phyloP scores from a whole-genome alignment of 2,888 invertebrate species.

The Candidula unifasciata region DNA sequence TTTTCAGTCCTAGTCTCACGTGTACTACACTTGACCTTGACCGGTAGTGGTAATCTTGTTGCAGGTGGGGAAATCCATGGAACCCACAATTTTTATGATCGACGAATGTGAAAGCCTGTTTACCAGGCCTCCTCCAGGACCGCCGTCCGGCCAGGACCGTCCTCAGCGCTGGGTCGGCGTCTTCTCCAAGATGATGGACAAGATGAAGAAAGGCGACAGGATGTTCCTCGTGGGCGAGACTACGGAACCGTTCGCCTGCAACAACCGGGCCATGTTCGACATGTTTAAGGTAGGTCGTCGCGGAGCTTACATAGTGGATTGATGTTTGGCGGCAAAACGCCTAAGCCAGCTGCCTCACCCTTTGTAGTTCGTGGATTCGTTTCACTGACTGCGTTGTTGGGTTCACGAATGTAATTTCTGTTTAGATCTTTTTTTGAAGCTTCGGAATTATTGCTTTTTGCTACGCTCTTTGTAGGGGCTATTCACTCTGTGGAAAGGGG shows the following conservation, averaged over 20 bases:
- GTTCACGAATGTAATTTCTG: too few relatives aligned
- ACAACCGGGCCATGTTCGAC: conserved; percentile 24
- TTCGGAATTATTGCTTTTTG: too few relatives aligned
- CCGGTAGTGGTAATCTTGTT: background rate
- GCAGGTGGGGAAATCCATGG: conserved; percentile 45
- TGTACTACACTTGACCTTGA: background rate
- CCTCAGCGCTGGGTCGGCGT: conserved; percentile 34
- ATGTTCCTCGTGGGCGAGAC: conserved; percentile 36
- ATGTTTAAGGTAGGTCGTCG: conserved; percentile 24
- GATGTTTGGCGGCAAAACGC: too few relatives aligned
- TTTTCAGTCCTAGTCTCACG: too few relatives aligned
- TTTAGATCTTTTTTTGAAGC: too few relatives aligned
- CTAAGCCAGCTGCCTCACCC: too few relatives aligned
- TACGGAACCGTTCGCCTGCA: conserved; percentile 30
- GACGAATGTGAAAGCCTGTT: conserved; percentile 23
- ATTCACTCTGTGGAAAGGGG: too few relatives aligned
- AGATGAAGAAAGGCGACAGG: conserved; percentile 33
- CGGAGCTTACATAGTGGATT: background rate
- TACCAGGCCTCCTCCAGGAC: background rate
- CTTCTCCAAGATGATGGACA: conserved; percentile 39
- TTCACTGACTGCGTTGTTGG: too few relatives aligned
- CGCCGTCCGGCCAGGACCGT: background rate
- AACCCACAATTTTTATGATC: conserved; percentile 32
- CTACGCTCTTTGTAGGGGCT: too few relatives aligned
- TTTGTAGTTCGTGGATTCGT: too few relatives aligned